phyloP scores from a whole-genome alignment of 2,797 vertebrate species.

The Sebastes vulpes region DNA sequence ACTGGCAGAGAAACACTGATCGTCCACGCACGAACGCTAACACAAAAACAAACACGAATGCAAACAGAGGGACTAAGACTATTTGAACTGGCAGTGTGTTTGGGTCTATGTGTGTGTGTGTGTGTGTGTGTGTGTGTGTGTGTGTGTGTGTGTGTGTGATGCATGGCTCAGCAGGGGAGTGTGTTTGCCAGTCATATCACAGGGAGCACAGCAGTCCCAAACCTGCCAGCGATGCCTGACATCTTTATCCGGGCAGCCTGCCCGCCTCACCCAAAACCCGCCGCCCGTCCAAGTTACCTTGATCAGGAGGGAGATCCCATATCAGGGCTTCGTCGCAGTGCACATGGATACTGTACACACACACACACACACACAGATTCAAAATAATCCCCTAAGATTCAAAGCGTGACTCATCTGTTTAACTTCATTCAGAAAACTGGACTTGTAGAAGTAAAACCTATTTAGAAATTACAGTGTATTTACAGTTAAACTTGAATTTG shows the following conservation, averaged over 20 bases:
- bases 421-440: not conserved
- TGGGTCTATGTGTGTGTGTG: not conserved
- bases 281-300: slow-evolving; percentile 46
- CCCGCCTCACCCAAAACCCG: slow-evolving; percentile 32
- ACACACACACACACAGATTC: not conserved
- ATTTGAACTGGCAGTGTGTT: slow-evolving; percentile 23
- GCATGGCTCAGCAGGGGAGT: slow-evolving; percentile 8
- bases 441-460: not conserved
- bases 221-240: slow-evolving; percentile 55
- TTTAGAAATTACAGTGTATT: not conserved
- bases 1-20: slow-evolving; percentile 10
- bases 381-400: not conserved
- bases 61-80: slow-evolving; percentile 28
- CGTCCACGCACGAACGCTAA: slow-evolving; percentile 8
- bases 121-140: slow-evolving; percentile 1
- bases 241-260: slow-evolving; percentile 49
- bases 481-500: not conserved
- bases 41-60: slow-evolving; percentile 22
- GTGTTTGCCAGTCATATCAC: slow-evolving; percentile 53
- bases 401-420: slow-evolving; percentile 6
- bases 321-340: slow-evolving; percentile 8
- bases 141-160: slow-evolving; percentile 7
- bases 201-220: slow-evolving; percentile 53
- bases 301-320: slow-evolving; percentile 45
- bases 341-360: not conserved